A percentile compares a stretch with the other conserved stretches of the same genome.
phyloP scores from a whole-genome alignment of 2,797 vertebrate genomes.

The Morelia viridis region DNA sequence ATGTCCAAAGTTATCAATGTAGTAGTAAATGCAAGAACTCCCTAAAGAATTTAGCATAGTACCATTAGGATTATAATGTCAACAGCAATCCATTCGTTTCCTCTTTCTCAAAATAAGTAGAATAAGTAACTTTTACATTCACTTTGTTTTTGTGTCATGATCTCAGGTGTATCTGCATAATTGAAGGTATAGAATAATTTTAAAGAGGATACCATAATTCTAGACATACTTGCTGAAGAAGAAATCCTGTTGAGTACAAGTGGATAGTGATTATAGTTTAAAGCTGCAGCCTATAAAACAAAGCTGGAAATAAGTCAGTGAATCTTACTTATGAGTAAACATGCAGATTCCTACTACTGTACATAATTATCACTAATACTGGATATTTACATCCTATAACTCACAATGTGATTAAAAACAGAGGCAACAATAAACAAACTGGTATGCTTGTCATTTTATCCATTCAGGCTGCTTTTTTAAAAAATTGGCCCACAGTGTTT shows the following conservation, averaged over 20 bases:
- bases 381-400: too few relatives aligned
- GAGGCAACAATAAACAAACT: neutral
- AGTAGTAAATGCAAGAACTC: neutral
- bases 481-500: neutral
- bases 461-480: neutral
- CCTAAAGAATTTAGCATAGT: neutral
- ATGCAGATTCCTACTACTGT: neutral
- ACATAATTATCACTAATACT: neutral
- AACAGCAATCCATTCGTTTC: neutral
- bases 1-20: slow-evolving; percentile 13
- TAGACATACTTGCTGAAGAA: too few relatives aligned
- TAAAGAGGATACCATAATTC: neutral
- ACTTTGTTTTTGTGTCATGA: neutral
- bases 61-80: neutral
- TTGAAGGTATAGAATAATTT: neutral
- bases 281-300: neutral
- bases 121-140: neutral
- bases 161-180: neutral
- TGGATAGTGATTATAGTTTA: neutral
- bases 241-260: neutral
- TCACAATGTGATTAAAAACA: neutral
- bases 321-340: neutral
- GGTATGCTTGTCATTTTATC: neutral
- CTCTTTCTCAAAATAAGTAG: neutral
- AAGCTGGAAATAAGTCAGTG: neutral